A percentile compares a stretch with the other conserved stretches of the same genome.
Evolutionary conservation across 2,113 vertebrate genomes (phyloP).

Genomic region (Oxyruncus cristatus): DNA sequence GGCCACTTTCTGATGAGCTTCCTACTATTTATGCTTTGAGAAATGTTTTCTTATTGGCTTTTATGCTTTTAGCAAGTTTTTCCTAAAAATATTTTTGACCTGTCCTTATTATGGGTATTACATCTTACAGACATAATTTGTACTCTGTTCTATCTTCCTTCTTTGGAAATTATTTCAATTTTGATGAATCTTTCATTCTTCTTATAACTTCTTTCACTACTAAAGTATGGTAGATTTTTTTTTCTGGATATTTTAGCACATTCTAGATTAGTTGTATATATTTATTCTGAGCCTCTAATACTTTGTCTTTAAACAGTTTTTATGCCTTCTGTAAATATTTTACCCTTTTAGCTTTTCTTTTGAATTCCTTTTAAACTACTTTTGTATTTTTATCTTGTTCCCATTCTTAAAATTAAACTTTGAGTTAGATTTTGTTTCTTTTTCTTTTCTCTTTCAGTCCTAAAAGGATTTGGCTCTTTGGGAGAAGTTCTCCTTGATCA

Average conservation of each 20-base stretch:
- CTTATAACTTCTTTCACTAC: slow-evolving; percentile 31
- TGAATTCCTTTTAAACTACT: slow-evolving; percentile 47
- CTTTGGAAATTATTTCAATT: slow-evolving; percentile 64
- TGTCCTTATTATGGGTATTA: slow-evolving; percentile 17
- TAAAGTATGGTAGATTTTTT: slow-evolving; percentile 3
- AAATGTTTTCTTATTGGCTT: slow-evolving; percentile 37
- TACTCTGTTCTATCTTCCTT: slow-evolving; percentile 47
- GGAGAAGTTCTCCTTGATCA: not conserved
- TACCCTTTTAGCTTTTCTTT: slow-evolving; percentile 37
- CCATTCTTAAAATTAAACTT: slow-evolving; percentile 46
- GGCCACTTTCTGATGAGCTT: not conserved
- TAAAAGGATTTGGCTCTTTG: not conserved
- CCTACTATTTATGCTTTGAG: not conserved
- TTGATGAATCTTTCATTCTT: slow-evolving; percentile 45
- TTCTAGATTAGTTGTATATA: slow-evolving; percentile 44
- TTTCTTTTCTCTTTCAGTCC: not conserved
- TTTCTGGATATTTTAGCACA: slow-evolving; percentile 40
- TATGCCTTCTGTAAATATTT: slow-evolving; percentile 57
- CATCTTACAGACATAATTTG: slow-evolving; percentile 5
- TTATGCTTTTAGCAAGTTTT: slow-evolving; percentile 46
- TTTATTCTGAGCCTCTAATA: slow-evolving; percentile 33
- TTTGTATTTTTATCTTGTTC: slow-evolving; percentile 45
- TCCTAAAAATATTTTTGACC: slow-evolving; percentile 36
- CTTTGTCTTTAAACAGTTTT: slow-evolving; percentile 58
- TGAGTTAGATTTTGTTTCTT: not conserved